A percentile compares a stretch with the other conserved stretches of the same genome.
Conservation (phyloP, 2,888 invertebrate genomes). For the Andrena fulva region DNA sequence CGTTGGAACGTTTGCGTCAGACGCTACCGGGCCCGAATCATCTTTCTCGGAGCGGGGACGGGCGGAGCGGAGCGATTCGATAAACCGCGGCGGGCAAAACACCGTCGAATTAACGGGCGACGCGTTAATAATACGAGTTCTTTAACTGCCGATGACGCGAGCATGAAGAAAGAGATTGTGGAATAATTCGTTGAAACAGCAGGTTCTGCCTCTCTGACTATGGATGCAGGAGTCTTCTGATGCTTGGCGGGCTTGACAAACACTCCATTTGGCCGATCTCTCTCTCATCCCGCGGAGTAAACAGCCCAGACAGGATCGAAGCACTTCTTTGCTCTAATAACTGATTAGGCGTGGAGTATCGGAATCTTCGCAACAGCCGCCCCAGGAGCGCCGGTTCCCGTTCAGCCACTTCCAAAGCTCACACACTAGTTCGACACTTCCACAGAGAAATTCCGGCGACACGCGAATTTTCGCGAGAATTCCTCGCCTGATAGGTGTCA, state of each 20-base stretch:
- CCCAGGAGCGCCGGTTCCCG: too few species aligned
- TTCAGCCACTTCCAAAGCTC: not conserved
- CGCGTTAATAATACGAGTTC: not conserved
- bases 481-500: not conserved
- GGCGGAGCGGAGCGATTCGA: constrained; percentile 6
- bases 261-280: too few species aligned
- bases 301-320: too few species aligned
- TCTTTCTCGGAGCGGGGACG: not conserved
- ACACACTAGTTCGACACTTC: not conserved
- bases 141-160: not conserved
- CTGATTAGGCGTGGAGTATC: too few species aligned
- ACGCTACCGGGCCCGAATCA: not conserved
- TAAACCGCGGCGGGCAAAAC: not conserved
- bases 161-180: not conserved
- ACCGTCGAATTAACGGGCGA: not conserved
- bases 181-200: not conserved
- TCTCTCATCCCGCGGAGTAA: too few species aligned
- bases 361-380: too few species aligned
- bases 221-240: not conserved
- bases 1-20: not conserved
- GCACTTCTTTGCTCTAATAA: too few species aligned
- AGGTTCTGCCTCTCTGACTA: not conserved
- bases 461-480: not conserved
- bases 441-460: not conserved
- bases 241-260: too few species aligned